Conservation (phyloP, 2,888 invertebrate species). For the Stictocephala bisonia region DNA sequence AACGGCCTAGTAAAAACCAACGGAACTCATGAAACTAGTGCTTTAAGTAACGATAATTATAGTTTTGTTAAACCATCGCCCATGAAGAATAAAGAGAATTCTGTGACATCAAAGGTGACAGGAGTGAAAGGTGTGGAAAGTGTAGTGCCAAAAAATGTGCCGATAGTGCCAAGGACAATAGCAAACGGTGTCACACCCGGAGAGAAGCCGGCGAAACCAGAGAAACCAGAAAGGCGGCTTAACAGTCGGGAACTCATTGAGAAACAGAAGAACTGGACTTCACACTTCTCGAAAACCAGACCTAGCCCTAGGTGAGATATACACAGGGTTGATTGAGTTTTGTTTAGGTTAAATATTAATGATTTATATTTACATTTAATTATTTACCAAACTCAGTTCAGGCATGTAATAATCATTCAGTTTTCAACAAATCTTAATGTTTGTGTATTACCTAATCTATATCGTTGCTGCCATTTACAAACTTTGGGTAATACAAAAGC, state of each 20-base stretch:
- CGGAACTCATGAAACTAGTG: conserved; percentile 40
- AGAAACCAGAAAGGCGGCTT: conserved; percentile 81
- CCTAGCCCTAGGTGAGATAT: conserved; percentile 62
- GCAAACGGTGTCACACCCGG: conserved; percentile 61
- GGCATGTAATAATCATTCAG: too few species aligned
- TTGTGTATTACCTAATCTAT: too few species aligned
- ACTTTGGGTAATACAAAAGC: too few species aligned
- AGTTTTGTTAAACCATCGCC: conserved; percentile 28
- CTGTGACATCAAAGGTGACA: background rate
- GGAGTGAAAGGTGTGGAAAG: too few species aligned
- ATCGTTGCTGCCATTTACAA: too few species aligned
- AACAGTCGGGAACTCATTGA: conserved; percentile 88
- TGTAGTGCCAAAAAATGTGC: background rate
- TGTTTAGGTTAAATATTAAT: too few species aligned
- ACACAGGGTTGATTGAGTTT: too few species aligned
- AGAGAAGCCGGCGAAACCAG: conserved; percentile 74
- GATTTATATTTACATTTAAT: too few species aligned
- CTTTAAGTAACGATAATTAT: conserved; percentile 9
- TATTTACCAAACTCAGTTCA: too few species aligned
- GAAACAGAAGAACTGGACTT: conserved; percentile 93
- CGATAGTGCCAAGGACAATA: conserved; percentile 52
- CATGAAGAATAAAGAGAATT: conserved; percentile 4
- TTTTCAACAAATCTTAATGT: too few species aligned
- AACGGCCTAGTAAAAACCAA: conserved; percentile 45
- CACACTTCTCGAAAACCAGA: conserved; percentile 86